Base-by-base conservation (phyloP, 2,888 invertebrate genomes). In the Acronicta alni region DNA sequence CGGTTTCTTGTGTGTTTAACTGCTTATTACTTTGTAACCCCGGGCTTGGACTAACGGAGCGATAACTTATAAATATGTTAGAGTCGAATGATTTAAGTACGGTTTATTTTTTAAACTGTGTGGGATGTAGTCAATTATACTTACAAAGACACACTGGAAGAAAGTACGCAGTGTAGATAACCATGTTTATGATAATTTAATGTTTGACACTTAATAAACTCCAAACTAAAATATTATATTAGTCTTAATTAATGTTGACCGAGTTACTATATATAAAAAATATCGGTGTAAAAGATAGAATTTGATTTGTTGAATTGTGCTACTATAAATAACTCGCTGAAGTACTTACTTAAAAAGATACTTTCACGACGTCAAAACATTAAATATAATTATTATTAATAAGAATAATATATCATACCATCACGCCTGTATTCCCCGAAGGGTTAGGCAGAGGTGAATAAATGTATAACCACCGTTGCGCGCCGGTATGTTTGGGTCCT, bases 21-120 rank as follows among this genome's bases (percentile, higher is more conserved):
- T 88, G 84, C 84, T 89, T 88, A 90, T 92, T 93, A 90, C 88
- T 83, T 86, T 83, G 82, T 89, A 79, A 80, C 89, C 86, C 67
- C 76, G 37, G 88, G 90, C 88, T 82, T 55, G 76, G 77, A 83
- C 86, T 89, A 89, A 89, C 90, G 88, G 90, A 81, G 83, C 77
- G 79, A 84, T 84, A 81, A 82, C 79, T 83, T 84, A 69, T 57
- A 72, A 77, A 82, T 70, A 65, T 65, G 54, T 72, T 82, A 77
- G 86, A 88, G 88, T 76, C 62, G 81, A 75, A 57, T 52, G 54
- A 71, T 71, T 71, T 71, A 54, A 65, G 52, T 46, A 60, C 15
- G n/a, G 18, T 65, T 58, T 52, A 23, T 52, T 57, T 59, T 58
- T 42, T 52, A 44, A 57, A 51, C 46, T 52, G 65, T 61, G 72